Base-by-base conservation (phyloP, 2,888 invertebrate species). In the Tenthredo scrophulariae region DNA sequence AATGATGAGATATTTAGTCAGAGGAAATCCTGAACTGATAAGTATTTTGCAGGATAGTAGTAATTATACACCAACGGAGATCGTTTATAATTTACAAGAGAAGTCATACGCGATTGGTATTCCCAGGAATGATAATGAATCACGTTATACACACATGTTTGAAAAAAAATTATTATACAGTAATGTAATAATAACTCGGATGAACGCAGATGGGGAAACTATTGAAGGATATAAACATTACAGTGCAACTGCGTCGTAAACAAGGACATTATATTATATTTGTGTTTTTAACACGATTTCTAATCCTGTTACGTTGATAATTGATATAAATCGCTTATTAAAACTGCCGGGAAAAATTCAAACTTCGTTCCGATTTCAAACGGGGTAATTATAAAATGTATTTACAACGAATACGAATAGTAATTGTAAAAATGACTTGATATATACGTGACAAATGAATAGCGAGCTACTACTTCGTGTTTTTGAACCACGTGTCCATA, bases 11-110 rank as follows among this genome's bases (percentile, higher is more conserved):
- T 37, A 40, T 40, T 37, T 40, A 80, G 80, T 58, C 22, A 62
- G 5, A 62, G 62, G 80, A 80, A 62, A 80, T 80, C 80, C 50
- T 77, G 54, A 54, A 46, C 29, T 77, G 77, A 77, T 77, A 75
- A 77, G 9, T n/a, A n/a, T 58, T 40, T 62, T 10, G 40, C 80
- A 40, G 62, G 58, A 58, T 22, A 62, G 62, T 77, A 26, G 22
- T 43, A 22, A 22, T 58, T 67, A n/a, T 3, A 46, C 5, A 13
- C 40, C 40, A 37, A 18, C 7, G 18, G 18, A n/a, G 70, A 70
- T n/a, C 37, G n/a, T 37, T 46, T 54, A n/a, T 43, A 40, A 43
- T 22, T n/a, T 10, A 22, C 40, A 26, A 74, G 22, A 74, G 1
- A 74, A 40, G 22, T 74, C 40, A 74, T 43, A 74, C 72, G 43